Percentiles rank a stretch among this genome's conserved stretches.
phyloP scores from a whole-genome alignment of 1,140 invertebrate species.

The Sogatella furcifera region DNA sequence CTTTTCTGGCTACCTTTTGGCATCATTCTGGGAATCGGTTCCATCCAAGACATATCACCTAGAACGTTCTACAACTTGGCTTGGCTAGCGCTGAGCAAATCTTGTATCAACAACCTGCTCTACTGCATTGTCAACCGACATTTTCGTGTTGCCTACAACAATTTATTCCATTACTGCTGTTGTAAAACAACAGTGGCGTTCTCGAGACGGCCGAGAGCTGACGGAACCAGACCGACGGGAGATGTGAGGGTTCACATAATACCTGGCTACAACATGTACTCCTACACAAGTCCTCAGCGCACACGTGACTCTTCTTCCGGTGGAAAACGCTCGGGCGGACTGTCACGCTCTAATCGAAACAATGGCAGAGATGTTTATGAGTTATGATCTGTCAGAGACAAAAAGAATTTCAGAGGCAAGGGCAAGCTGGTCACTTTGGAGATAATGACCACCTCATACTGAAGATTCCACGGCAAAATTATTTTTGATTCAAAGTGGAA shows the following conservation, averaged over 20 bases:
- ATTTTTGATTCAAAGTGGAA: too few species aligned
- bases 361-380: conserved; percentile 45
- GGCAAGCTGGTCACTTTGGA: not conserved
- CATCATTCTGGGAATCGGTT: conserved; percentile 40
- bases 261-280: conserved; percentile 57
- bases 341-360: conserved; percentile 32
- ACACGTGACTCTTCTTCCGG: conserved; percentile 20
- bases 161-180: conserved; percentile 72
- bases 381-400: conserved; percentile 31
- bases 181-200: conserved; percentile 68
- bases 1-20: conserved; percentile 59
- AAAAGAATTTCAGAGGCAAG: not conserved
- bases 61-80: conserved; percentile 48
- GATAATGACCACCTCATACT: not conserved
- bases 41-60: conserved; percentile 36
- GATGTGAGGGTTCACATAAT: conserved; percentile 70
- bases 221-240: conserved; percentile 39
- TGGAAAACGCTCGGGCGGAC: conserved; percentile 25
- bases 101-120: conserved; percentile 52
- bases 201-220: conserved; percentile 47
- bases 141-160: conserved; percentile 62
- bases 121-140: conserved; percentile 53
- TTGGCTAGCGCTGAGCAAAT: conserved; percentile 57
- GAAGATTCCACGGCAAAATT: not conserved
- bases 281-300: conserved; percentile 46